Evolutionary conservation across 2,797 vertebrate species (phyloP).

Genomic region (Falco biarmicus): DNA sequence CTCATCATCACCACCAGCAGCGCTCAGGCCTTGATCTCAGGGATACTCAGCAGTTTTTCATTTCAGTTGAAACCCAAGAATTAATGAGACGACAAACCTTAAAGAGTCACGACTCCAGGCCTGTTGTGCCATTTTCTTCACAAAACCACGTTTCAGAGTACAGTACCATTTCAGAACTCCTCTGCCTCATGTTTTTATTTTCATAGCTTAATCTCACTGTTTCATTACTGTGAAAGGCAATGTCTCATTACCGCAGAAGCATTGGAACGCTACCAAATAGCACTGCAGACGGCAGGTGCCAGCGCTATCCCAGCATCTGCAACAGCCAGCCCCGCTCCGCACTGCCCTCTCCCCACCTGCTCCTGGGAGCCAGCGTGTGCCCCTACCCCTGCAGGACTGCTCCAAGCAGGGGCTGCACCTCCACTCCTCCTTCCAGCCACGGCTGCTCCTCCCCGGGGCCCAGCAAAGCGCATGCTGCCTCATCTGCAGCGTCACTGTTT

Average conservation of each 20-base stretch:
- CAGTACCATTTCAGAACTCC: neutral
- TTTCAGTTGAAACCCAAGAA: neutral
- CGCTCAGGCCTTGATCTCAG: neutral
- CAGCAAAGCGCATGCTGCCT: accelerated
- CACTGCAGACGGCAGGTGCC: neutral
- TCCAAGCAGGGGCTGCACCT: neutral
- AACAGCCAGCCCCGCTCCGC: neutral
- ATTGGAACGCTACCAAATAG: neutral
- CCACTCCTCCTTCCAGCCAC: neutral
- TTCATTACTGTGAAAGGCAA: neutral
- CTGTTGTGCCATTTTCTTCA: neutral
- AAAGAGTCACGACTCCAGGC: neutral
- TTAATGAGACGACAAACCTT: neutral
- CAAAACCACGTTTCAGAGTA: neutral
- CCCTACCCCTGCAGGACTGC: neutral
- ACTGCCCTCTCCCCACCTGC: accelerated
- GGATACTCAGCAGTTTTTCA: neutral
- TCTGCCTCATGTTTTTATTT: neutral
- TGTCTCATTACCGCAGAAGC: neutral
- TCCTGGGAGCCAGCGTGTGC: neutral
- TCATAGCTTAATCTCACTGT: neutral
- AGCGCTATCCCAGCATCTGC: neutral
- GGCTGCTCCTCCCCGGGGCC: neutral
- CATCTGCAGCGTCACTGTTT: accelerated
- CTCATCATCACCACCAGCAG: neutral